Percentiles rank a stretch among this genome's conserved stretches.
These are phyloP conservation scores for Mesoclemmys tuberculata DNA, from an alignment of 2,113 vertebrate species.

Conservation along the genomic window DNA sequence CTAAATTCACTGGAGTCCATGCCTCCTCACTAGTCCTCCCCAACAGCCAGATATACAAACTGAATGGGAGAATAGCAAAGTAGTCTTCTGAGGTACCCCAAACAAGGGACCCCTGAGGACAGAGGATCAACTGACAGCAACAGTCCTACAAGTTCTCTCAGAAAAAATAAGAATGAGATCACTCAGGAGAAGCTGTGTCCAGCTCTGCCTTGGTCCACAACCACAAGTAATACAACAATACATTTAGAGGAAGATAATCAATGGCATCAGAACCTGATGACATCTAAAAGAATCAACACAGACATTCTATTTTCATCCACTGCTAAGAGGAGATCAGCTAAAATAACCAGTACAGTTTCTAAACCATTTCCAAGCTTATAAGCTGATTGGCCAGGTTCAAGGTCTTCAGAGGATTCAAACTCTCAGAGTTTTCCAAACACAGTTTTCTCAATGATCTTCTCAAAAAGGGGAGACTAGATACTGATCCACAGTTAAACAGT, in stretches of 20 bases:
- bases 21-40: background rate
- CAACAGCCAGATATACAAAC: background rate
- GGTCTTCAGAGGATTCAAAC: background rate
- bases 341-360: background rate
- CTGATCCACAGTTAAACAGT: background rate
- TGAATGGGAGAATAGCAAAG: background rate
- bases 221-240: background rate
- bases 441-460: background rate
- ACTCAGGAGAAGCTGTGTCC: background rate
- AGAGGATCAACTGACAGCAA: background rate
- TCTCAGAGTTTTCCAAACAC: background rate
- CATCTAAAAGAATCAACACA: background rate
- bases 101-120: background rate
- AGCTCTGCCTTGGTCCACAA: background rate
- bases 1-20: background rate
- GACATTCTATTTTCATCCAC: background rate
- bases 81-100: background rate
- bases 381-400: background rate
- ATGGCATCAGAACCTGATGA: background rate
- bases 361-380: background rate
- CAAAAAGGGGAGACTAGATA: too few relatives aligned
- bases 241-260: background rate
- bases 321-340: background rate
- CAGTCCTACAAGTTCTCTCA: background rate
- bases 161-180: background rate